phyloP scores from a whole-genome alignment of 2,888 invertebrate genomes.

The Dolomedes plantarius region DNA sequence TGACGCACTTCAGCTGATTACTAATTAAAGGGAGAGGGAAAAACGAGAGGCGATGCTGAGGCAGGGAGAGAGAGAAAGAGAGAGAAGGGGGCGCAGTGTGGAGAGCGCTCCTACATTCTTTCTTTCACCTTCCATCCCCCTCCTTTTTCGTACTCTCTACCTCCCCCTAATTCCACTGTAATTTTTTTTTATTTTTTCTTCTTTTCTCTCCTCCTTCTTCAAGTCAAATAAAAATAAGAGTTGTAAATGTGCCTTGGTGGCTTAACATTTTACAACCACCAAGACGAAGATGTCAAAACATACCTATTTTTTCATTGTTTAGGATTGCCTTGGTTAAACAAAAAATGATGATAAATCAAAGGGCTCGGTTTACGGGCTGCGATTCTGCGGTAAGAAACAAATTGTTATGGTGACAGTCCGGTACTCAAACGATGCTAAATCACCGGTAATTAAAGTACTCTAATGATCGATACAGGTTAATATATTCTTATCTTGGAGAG shows the following conservation, averaged over 20 bases:
- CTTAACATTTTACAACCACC: conserved; percentile 52
- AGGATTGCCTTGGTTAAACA: not conserved
- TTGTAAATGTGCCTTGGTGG: conserved; percentile 62
- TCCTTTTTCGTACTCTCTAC: not conserved
- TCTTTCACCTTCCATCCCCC: conserved; percentile 14
- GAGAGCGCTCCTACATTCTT: conserved; percentile 17
- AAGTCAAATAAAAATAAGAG: conserved; percentile 50
- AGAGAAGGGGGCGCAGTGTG: conserved; percentile 36
- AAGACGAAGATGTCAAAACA: conserved; percentile 58
- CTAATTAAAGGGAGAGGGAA: conserved; percentile 71
- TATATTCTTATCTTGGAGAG: not conserved
- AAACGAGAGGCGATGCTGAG: conserved; percentile 61
- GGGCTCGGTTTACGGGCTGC: not conserved
- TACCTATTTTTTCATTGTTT: conserved; percentile 36
- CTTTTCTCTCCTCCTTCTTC: conserved; percentile 23
- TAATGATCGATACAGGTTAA: not conserved
- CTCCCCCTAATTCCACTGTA: conserved; percentile 16
- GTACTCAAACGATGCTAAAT: not conserved
- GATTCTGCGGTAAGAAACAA: conserved; percentile 14
- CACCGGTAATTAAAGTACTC: conserved; percentile 11
- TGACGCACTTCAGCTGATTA: conserved; percentile 72
- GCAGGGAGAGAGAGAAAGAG: conserved; percentile 23
- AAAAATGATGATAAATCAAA: not conserved
- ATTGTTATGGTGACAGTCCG: conserved; percentile 6
- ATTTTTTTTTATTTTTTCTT: conserved; percentile 25